These are phyloP conservation scores for Cyanocitta stelleri DNA, from an alignment of 2,113 vertebrate species.

Conservation along the genomic window DNA sequence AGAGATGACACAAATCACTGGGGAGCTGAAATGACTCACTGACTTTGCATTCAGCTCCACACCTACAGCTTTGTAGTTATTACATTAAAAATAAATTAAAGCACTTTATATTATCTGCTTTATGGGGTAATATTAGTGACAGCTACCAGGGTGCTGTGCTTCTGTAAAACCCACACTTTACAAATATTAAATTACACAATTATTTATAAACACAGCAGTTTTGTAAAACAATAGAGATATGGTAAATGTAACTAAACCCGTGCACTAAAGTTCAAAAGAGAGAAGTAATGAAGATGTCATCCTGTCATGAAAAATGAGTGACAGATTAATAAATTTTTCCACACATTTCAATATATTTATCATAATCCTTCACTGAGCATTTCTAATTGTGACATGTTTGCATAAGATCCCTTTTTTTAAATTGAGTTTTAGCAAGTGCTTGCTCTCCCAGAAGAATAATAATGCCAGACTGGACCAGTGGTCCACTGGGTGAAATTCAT, in stretches of 20 bases:
- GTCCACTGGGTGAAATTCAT: not conserved
- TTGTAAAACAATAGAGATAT: not conserved
- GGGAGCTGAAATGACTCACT: not conserved
- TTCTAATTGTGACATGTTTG: not conserved
- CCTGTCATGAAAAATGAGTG: not conserved
- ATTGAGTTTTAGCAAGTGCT: not conserved
- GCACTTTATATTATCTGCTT: not conserved
- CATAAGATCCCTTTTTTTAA: not conserved
- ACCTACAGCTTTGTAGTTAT: not conserved
- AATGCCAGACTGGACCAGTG: not conserved
- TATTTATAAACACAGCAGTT: conserved; percentile 20
- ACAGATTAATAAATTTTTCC: not conserved
- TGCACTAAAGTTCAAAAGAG: not conserved
- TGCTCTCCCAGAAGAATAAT: not conserved
- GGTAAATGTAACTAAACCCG: not conserved
- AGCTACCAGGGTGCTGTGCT: not conserved
- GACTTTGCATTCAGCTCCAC: not conserved
- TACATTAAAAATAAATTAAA: not conserved
- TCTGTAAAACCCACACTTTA: not conserved
- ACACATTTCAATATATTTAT: not conserved
- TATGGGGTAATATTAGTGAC: not conserved
- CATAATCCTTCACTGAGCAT: not conserved
- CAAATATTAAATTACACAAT: not conserved
- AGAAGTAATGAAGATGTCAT: not conserved
- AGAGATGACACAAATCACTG: not conserved